A percentile compares a stretch with the other conserved stretches of the same genome.
Conservation (phyloP, 2,113 vertebrate genomes). For the Peromyscus maniculatus region DNA sequence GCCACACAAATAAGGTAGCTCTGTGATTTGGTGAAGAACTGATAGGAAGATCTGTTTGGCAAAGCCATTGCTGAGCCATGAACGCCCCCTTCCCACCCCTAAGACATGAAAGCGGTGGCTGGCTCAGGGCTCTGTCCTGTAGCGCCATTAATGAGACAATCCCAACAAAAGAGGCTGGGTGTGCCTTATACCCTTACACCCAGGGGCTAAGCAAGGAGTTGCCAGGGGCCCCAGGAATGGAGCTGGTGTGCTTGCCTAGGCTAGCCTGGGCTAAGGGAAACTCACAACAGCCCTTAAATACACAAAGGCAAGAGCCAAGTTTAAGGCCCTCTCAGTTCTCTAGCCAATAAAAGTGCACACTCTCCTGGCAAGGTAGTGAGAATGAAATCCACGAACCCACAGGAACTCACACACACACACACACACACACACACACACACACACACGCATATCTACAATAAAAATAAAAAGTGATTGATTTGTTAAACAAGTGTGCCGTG, state of each 20-base stretch:
- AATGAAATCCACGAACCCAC: background rate
- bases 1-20: background rate
- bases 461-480: background rate
- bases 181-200: background rate
- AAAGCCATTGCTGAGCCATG: background rate
- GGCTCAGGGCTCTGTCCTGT: rapidly evolving
- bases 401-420: background rate
- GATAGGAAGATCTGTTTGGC: background rate
- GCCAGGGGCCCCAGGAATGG: background rate
- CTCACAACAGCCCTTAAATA: background rate
- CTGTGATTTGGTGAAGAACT: background rate
- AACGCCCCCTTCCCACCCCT: background rate
- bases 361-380: background rate
- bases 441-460: background rate
- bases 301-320: background rate
- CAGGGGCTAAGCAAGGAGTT: background rate
- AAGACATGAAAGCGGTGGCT: background rate
- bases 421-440: background rate
- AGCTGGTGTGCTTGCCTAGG: background rate
- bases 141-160: background rate
- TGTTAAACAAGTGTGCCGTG: background rate
- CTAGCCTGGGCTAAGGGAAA: background rate
- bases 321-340: background rate
- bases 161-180: background rate
- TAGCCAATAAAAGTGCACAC: background rate